Conservation (phyloP, 2,797 vertebrate species). For the Rhyacichthys aspro region DNA sequence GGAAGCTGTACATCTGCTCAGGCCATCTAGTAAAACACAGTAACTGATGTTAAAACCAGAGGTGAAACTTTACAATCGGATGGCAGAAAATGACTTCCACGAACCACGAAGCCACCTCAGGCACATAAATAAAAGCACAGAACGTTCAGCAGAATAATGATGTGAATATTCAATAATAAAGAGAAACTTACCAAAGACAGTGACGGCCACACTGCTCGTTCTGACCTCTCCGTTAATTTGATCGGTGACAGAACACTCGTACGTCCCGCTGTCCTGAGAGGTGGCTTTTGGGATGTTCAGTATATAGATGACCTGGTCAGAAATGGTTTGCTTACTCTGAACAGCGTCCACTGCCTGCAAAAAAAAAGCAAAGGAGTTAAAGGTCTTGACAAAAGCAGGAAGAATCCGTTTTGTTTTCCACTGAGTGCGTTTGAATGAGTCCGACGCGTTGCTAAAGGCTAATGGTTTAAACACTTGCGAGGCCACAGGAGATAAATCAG, state of each 20-base stretch:
- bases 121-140: conserved; percentile 29
- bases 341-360: conserved; percentile 80
- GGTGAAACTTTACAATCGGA: conserved; percentile 48
- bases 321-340: conserved; percentile 56
- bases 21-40: conserved; percentile 67
- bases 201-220: conserved; percentile 81
- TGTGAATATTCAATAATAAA: conserved; percentile 24
- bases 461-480: conserved; percentile 70
- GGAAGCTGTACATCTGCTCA: conserved; percentile 72
- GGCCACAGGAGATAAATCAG: conserved; percentile 72
- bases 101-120: conserved; percentile 24
- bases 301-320: conserved; percentile 81
- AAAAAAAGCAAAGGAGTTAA: conserved; percentile 8
- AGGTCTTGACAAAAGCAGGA: conserved; percentile 1
- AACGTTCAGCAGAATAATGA: conserved; percentile 32
- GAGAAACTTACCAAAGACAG: conserved; percentile 85
- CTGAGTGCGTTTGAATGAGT: conserved; percentile 23
- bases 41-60: conserved; percentile 76
- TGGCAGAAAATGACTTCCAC: conserved; percentile 49
- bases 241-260: conserved; percentile 87
- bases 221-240: conserved; percentile 76
- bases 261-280: conserved; percentile 87
- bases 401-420: conserved; percentile 19
- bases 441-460: conserved; percentile 27
- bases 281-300: conserved; percentile 84